Evolutionary conservation across 2,888 invertebrate species (phyloP).

Genomic region (Drosophila monieri): DNA sequence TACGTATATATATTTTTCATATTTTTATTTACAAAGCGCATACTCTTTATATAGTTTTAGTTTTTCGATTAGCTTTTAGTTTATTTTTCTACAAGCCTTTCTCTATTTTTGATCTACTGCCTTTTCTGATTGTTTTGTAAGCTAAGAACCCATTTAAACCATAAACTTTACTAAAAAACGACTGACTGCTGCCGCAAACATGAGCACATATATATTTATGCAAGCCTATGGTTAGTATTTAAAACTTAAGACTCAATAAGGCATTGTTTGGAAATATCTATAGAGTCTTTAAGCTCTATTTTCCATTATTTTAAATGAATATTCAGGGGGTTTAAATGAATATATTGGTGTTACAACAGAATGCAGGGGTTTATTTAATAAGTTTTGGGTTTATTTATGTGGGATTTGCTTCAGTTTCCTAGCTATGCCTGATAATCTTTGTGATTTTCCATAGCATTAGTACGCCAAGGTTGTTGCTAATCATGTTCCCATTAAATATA

Average conservation of each 20-base stretch:
- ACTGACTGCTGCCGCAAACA: constrained; percentile 82
- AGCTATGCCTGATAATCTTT: constrained; percentile 5
- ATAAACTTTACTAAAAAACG: constrained; percentile 28
- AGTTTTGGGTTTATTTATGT: neutral
- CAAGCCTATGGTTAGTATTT: constrained; percentile 83
- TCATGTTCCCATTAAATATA: constrained; percentile 59
- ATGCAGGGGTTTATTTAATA: too few species aligned
- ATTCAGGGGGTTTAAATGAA: too few species aligned
- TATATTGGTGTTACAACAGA: too few species aligned
- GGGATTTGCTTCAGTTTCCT: constrained; percentile 3
- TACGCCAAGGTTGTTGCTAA: constrained; percentile 67
- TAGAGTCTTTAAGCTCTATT: too few species aligned
- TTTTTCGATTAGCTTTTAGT: constrained; percentile 23
- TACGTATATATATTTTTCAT: constrained; percentile 6
- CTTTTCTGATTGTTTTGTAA: constrained; percentile 18
- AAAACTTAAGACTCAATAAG: neutral
- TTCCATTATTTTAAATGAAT: too few species aligned
- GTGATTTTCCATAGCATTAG: constrained; percentile 37
- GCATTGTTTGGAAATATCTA: too few species aligned
- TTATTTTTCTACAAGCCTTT: constrained; percentile 23
- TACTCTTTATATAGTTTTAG: constrained; percentile 46
- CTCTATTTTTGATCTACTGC: constrained; percentile 24
- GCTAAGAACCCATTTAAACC: constrained; percentile 7
- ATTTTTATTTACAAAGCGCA: constrained; percentile 35
- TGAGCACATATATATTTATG: constrained; percentile 82